These are phyloP conservation scores for Geotrupes spiniger DNA, from an alignment of 2,888 invertebrate genomes.

Conservation along the genomic window DNA sequence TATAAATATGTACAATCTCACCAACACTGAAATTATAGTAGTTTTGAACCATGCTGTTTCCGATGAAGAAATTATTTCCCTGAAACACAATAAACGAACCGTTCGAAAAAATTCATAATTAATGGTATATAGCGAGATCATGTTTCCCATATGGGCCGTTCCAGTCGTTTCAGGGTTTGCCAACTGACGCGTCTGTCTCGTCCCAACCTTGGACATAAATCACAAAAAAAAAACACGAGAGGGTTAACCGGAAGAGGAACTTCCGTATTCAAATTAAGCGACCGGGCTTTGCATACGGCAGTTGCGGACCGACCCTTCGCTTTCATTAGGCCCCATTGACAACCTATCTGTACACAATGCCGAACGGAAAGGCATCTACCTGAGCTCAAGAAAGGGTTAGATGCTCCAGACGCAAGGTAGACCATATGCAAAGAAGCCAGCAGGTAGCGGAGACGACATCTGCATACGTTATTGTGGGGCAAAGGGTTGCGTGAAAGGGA, in stretches of 20 bases:
- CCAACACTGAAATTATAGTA: no score
- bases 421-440: constrained; percentile 46
- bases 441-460: constrained; percentile 47
- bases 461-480: constrained; percentile 32
- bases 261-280: constrained; percentile 35
- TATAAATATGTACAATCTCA: no score
- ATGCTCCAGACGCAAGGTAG: constrained; percentile 32
- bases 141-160: constrained; percentile 14
- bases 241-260: constrained; percentile 37
- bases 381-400: constrained; percentile 33
- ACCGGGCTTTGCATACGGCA: constrained; percentile 31
- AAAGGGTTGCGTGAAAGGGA: constrained; percentile 20
- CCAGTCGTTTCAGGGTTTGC: constrained; percentile 17
- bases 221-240: constrained; percentile 31
- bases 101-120: constrained; percentile 5
- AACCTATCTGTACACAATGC: constrained; percentile 32
- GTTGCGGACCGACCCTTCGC: constrained; percentile 31
- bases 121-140: constrained; percentile 1
- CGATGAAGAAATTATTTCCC: no score
- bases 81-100: no score
- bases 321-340: constrained; percentile 35
- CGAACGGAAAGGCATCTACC: constrained; percentile 31
- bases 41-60: no score
- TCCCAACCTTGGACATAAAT: constrained; percentile 34
- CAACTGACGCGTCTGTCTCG: constrained; percentile 34